phyloP scores from a whole-genome alignment of 2,797 vertebrate species.

The Saxicola maurus region DNA sequence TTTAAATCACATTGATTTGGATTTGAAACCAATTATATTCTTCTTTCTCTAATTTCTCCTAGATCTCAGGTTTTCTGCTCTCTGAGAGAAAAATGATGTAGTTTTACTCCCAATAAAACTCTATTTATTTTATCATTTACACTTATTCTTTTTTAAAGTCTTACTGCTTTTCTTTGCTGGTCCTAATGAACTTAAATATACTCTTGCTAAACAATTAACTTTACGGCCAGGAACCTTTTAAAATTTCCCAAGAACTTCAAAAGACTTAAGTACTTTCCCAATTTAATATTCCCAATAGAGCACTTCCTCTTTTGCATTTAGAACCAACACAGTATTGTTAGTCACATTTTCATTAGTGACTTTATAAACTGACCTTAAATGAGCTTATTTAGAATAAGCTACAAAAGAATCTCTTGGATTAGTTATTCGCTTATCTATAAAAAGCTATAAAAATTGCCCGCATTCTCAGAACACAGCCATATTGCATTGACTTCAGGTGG shows the following conservation, averaged over 20 bases:
- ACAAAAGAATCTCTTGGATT: neutral
- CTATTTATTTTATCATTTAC: neutral
- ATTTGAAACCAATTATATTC: neutral
- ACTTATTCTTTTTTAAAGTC: neutral
- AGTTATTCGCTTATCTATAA: neutral
- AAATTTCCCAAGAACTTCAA: neutral
- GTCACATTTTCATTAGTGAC: neutral
- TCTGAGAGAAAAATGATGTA: neutral
- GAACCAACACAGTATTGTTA: neutral
- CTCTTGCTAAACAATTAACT: neutral
- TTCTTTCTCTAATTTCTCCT: neutral
- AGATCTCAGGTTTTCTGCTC: neutral
- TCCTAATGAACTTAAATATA: neutral
- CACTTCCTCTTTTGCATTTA: neutral
- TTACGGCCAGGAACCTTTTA: neutral
- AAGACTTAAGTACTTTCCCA: neutral
- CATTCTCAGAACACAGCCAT: neutral
- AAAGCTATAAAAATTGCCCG: neutral
- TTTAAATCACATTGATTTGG: neutral
- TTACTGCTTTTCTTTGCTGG: neutral
- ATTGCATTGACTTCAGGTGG: accelerated
- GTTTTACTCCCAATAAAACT: neutral
- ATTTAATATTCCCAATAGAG: neutral
- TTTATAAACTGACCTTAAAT: neutral
- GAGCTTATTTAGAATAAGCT: neutral